Evolutionary conservation across 2,888 invertebrate genomes (phyloP), one percentile per base, ranked within the genome.

Genomic region (Agrotis segetum): DNA sequence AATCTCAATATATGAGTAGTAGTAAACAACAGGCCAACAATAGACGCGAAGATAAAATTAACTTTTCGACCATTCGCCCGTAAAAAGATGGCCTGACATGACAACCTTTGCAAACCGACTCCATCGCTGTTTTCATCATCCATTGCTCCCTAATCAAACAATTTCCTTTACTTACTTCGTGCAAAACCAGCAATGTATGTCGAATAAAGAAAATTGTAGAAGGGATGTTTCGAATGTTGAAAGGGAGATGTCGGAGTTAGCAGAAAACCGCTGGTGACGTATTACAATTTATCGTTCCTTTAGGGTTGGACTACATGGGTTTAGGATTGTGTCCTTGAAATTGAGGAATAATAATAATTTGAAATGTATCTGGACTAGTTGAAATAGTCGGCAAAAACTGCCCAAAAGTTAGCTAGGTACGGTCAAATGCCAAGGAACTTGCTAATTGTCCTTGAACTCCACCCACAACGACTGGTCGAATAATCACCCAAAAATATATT

Each of bases 21-120:
- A 85, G 56, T 85, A 82, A 85, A 82, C 83, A 76, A 79, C 63
- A 52, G n/a, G 47, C 67, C 65, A 69, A 82, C 83, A 79, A 79
- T 83, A 83, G 67, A 69, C 50, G 19, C 67, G 16, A 3, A 74
- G 61, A 79, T 83, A 77, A 79, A 83, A 85, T 85, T 85, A 85
- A 74, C 81, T 83, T 83, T 71, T 66, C 49, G 55, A 70, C 56
- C 69, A 61, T 67, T 83, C 67, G 44, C 2, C 59, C 53, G 74
- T 75, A 73, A 83, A 85, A 81, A 75, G 65, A 69, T 70, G 70
- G 58, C 63, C 71, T 62, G 53, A 55, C 56, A 68, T 44, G 52
- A 53, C 17, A 34, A 49, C 49, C 29, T 34, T 52, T 21, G 24
- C 1, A 0, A 52, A 66, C 60, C 50, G 34, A 56, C 24, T 0